phyloP scores from a whole-genome alignment of 2,797 vertebrate genomes.

The Liasis olivaceus region DNA sequence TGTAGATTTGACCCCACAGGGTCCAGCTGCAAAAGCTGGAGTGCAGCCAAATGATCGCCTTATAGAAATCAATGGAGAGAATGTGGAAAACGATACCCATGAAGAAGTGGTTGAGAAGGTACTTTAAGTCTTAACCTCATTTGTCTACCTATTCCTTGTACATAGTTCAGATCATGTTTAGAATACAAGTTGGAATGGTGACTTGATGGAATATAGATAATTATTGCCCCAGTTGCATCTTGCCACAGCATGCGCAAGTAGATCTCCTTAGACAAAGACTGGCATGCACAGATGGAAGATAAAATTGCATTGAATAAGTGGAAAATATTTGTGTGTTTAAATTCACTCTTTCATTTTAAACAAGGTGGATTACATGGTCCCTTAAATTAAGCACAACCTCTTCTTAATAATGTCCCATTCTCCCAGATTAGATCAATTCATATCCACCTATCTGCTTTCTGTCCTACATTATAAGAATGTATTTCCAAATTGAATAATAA shows the following conservation, averaged over 20 bases:
- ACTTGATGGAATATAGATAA: neutral
- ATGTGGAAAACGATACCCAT: constrained; percentile 79
- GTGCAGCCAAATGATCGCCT: constrained; percentile 81
- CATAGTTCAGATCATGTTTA: neutral
- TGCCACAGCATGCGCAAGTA: neutral
- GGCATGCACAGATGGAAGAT: neutral
- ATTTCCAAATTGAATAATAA: neutral
- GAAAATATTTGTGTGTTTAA: neutral
- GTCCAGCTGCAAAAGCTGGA: constrained; percentile 84
- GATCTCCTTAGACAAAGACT: neutral
- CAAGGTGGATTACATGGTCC: neutral
- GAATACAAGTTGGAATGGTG: neutral
- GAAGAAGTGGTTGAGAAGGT: constrained; percentile 84
- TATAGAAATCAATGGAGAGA: constrained; percentile 89
- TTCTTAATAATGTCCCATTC: neutral
- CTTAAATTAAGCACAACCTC: neutral
- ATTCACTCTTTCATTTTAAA: neutral
- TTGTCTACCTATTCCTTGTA: neutral
- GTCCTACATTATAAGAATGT: neutral
- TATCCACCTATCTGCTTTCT: neutral
- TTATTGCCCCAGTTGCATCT: neutral
- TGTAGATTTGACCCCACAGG: constrained; percentile 75
- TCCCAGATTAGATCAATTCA: neutral
- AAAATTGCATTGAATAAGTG: neutral
- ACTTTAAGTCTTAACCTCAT: constrained; percentile 11